These are phyloP conservation scores for Dryobates pubescens DNA, from an alignment of 2,797 vertebrate species.

Conservation along the genomic window DNA sequence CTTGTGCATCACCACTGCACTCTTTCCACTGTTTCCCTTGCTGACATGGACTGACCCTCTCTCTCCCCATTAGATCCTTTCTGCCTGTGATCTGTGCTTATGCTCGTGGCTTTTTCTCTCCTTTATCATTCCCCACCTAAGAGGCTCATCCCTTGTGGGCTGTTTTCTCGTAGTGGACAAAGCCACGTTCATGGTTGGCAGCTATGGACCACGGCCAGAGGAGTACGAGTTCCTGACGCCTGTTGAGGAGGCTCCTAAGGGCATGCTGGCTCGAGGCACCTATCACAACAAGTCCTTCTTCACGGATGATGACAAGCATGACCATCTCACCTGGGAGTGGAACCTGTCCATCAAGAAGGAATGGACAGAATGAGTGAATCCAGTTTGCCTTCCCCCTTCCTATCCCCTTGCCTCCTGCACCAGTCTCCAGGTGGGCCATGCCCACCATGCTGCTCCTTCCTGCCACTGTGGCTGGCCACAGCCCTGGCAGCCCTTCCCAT, in stretches of 20 bases:
- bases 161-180: constrained; percentile 81
- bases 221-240: constrained; percentile 85
- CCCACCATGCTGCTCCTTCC: constrained; percentile 41
- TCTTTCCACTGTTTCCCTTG: neutral
- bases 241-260: constrained; percentile 82
- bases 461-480: neutral
- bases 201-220: constrained; percentile 82
- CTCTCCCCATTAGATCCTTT: neutral
- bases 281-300: constrained; percentile 86
- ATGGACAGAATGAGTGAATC: constrained; percentile 79
- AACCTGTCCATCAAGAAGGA: constrained; percentile 86
- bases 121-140: neutral
- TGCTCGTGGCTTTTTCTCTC: neutral
- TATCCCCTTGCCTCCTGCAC: constrained; percentile 26
- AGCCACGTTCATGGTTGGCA: constrained; percentile 84
- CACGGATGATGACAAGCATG: constrained; percentile 83
- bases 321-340: constrained; percentile 87
- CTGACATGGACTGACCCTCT: neutral
- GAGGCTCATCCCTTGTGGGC: neutral
- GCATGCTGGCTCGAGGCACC: constrained; percentile 81
- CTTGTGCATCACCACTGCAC: neutral
- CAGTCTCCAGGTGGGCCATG: constrained; percentile 57
- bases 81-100: neutral
- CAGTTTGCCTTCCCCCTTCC: constrained; percentile 25
- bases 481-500: neutral